Percentiles rank a stretch among this genome's conserved stretches.
These are phyloP conservation scores for Rhagologus leucostigma DNA, from an alignment of 2,113 vertebrate genomes.

Conservation along the genomic window DNA sequence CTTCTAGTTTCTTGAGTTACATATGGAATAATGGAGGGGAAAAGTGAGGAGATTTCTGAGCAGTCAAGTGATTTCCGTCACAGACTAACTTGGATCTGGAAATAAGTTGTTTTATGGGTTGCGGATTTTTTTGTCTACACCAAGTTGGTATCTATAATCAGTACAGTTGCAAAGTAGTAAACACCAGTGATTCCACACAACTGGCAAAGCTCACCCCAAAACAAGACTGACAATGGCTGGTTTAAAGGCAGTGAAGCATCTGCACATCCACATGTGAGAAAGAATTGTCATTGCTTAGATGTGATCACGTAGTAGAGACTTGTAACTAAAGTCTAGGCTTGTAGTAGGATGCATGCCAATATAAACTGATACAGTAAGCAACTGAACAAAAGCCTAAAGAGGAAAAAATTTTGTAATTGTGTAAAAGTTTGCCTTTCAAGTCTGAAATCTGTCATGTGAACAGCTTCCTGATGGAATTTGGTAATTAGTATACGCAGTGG, in stretches of 20 bases:
- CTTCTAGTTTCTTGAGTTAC: not conserved
- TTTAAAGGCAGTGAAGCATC: not conserved
- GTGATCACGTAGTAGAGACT: fast-evolving
- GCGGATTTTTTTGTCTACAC: not conserved
- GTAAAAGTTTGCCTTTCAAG: not conserved
- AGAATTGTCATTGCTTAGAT: not conserved
- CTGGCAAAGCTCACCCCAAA: not conserved
- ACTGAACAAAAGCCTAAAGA: not conserved
- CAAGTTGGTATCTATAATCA: not conserved
- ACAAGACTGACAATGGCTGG: not conserved
- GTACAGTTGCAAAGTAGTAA: not conserved
- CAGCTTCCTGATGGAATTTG: not conserved
- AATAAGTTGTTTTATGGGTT: not conserved
- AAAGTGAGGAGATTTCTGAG: not conserved
- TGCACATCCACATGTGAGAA: not conserved
- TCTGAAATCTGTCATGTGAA: not conserved
- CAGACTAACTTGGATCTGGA: not conserved
- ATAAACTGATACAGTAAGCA: not conserved
- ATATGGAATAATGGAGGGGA: not conserved
- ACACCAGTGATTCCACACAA: not conserved
- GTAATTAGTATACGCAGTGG: not conserved
- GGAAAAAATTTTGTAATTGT: not conserved
- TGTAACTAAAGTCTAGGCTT: not conserved
- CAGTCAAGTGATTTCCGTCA: not conserved
- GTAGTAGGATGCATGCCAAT: not conserved